Evolutionary conservation across 2,797 vertebrate species (phyloP).

Genomic region (Etheostoma nigrum): DNA sequence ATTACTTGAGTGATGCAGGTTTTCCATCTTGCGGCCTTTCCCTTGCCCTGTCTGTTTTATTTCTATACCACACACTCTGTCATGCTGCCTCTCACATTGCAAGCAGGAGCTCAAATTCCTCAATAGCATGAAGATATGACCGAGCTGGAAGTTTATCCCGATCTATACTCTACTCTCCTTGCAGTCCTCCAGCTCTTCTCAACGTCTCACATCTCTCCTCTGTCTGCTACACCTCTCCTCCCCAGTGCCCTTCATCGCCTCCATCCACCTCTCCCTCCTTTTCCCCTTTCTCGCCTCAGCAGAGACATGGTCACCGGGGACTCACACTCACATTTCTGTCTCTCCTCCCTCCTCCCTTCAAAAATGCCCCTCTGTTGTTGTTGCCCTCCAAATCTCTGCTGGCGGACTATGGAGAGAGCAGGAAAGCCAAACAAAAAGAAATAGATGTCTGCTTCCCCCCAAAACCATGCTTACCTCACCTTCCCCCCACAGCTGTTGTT

Average conservation of each 20-base stretch:
- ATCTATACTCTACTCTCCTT: slow-evolving; percentile 12
- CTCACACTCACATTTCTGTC: slow-evolving; percentile 60
- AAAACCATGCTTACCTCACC: slow-evolving; percentile 40
- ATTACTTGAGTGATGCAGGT: background rate
- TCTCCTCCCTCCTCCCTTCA: slow-evolving; percentile 31
- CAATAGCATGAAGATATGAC: background rate
- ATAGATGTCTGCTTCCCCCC: slow-evolving; percentile 40
- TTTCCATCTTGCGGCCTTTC: background rate
- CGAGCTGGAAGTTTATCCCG: slow-evolving; percentile 18
- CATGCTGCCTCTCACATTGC: background rate
- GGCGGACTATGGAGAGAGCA: slow-evolving; percentile 38
- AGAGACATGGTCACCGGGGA: slow-evolving; percentile 55
- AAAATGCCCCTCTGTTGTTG: slow-evolving; percentile 54
- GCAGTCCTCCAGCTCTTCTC: background rate
- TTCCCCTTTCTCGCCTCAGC: slow-evolving; percentile 25
- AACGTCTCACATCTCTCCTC: slow-evolving; percentile 27
- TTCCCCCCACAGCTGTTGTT: slow-evolving; percentile 50
- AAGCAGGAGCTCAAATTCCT: slow-evolving; percentile 20
- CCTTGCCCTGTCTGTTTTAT: background rate
- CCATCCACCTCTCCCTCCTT: slow-evolving; percentile 22
- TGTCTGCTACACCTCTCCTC: slow-evolving; percentile 48
- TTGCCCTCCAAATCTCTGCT: slow-evolving; percentile 63
- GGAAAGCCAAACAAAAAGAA: slow-evolving; percentile 53
- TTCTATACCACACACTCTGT: background rate
- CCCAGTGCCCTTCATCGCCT: slow-evolving; percentile 47